Percentiles rank a stretch among this genome's conserved stretches.
phyloP scores from a whole-genome alignment of 1,140 invertebrate species.

The Ips typographus region DNA sequence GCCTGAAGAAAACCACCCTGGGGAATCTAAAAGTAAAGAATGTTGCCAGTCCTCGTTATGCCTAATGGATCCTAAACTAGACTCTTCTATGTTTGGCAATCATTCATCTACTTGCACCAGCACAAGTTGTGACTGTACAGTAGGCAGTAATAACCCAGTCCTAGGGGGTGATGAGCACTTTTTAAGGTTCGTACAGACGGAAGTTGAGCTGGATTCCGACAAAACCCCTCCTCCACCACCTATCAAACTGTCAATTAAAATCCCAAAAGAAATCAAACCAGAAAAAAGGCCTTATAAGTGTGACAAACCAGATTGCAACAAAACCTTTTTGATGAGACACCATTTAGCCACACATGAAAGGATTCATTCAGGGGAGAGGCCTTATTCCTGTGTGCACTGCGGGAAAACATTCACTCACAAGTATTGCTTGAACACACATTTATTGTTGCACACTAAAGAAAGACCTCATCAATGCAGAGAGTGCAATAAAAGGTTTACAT shows the following conservation, averaged over 20 bases:
- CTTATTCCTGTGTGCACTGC: slow-evolving; percentile 80
- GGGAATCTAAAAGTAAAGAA: slow-evolving; percentile 20
- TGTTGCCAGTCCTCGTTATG: slow-evolving; percentile 26
- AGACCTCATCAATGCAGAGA: slow-evolving; percentile 79
- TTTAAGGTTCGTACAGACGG: slow-evolving; percentile 21
- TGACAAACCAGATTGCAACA: slow-evolving; percentile 46
- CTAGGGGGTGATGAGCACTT: slow-evolving; percentile 11
- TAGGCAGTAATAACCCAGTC: not conserved
- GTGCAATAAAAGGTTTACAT: slow-evolving; percentile 84
- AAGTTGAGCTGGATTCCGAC: slow-evolving; percentile 14
- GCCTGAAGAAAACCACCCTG: slow-evolving; percentile 6
- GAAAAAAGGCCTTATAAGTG: slow-evolving; percentile 35
- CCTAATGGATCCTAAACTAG: slow-evolving; percentile 26
- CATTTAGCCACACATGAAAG: slow-evolving; percentile 78
- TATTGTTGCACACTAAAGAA: slow-evolving; percentile 76
- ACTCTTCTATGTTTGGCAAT: slow-evolving; percentile 18
- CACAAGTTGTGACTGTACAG: not conserved
- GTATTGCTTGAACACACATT: slow-evolving; percentile 80
- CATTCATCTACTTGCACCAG: not conserved
- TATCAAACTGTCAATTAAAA: slow-evolving; percentile 17
- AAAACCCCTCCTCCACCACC: slow-evolving; percentile 14
- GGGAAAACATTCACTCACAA: slow-evolving; percentile 84
- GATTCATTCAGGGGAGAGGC: slow-evolving; percentile 78
- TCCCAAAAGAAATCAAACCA: slow-evolving; percentile 16
- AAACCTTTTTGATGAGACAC: slow-evolving; percentile 79